Conservation (phyloP, 2,888 invertebrate genomes). For the Antitype chi region DNA sequence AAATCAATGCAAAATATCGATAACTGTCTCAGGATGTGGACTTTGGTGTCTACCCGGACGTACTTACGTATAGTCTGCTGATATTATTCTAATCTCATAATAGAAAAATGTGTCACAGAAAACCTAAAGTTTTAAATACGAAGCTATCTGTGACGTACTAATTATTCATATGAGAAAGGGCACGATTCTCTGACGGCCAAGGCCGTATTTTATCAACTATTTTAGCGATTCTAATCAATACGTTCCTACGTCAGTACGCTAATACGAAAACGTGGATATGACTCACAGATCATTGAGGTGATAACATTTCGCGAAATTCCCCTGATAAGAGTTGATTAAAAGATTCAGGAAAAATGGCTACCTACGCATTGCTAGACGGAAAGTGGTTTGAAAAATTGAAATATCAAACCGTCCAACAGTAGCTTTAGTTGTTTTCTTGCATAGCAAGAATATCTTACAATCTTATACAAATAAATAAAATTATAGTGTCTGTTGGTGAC, state of each 20-base stretch:
- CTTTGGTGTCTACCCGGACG: not conserved
- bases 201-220: slow-evolving; percentile 1
- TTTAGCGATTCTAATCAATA: not conserved
- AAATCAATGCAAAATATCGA: not conserved
- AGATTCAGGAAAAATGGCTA: not conserved
- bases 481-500: too few relatives aligned
- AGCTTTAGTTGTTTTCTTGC: not conserved
- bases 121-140: not conserved
- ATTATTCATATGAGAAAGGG: not conserved
- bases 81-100: not conserved
- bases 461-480: too few relatives aligned
- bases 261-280: slow-evolving; percentile 1
- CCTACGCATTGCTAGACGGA: not conserved
- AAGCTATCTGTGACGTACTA: not conserved
- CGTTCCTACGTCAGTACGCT: not conserved
- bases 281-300: slow-evolving; percentile 6
- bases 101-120: not conserved
- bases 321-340: not conserved
- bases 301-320: not conserved
- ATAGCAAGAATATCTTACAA: not conserved
- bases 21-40: not conserved
- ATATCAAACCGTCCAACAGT: not conserved
- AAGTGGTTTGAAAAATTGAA: not conserved
- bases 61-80: too few relatives aligned
- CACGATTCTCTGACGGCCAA: not conserved